Evolutionary conservation across 1,140 invertebrate genomes (phyloP), one percentile per base, ranked within the genome.

Genomic region (Akabosia matsudoensis): DNA sequence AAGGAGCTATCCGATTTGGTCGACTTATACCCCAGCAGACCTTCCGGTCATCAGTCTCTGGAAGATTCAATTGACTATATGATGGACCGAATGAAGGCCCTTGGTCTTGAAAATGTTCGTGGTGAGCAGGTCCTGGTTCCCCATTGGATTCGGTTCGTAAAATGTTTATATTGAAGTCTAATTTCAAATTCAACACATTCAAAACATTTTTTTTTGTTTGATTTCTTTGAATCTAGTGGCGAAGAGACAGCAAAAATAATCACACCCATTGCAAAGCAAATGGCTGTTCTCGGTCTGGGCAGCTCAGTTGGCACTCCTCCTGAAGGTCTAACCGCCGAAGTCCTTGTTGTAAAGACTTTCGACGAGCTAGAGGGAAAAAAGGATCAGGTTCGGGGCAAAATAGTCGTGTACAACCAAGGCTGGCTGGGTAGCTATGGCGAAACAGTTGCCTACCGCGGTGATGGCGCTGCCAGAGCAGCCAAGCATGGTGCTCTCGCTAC

Each of bases 401-500:
- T 93, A 54, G 90, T 93, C 0, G 87, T 93, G 0, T 93, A 88
- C 82, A 91, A 91, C 84, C 85, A 91, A 80, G 84, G 88, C 37
- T 93, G 85, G 81, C 84, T 86, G 13, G 85, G 84, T 1, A 28
- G 22, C 33, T 93, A 94, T 81, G 87, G 87, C 0, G 82, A 87
- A 82, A 89, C 89, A 0, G 89, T 89, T 0, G 30, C 79, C 51
- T 92, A 92, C 82, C 84, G 91, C 80, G 74, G 78, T 7, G 31
- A 79, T 0, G 90, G 88, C 52, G 91, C 92, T 0, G 82, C 86
- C 3, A 87, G 84, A 84, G 90, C 90, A 31, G 87, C 91, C 3
- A 87, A 88, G 83, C 86, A 88, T 67, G 93, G 92, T 16, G 93
- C 90, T 7, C 87, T 93, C n/a, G 93, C 92, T 7, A 87, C 88